phyloP scores from a whole-genome alignment of 2,797 vertebrate genomes.

The Sciurus vulgaris region DNA sequence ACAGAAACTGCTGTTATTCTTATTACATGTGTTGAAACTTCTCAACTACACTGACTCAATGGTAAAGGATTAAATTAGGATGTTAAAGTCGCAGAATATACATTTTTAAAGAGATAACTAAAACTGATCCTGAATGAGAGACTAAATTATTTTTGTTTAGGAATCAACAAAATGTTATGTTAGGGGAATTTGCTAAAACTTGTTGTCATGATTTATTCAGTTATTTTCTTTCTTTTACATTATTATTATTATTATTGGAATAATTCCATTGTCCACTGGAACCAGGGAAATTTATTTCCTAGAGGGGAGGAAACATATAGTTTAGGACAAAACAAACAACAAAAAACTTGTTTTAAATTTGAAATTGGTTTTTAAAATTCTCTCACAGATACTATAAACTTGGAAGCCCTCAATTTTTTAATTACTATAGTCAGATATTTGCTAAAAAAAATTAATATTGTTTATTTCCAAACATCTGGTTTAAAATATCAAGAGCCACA shows the following conservation, averaged over 20 bases:
- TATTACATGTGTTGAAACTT: background rate
- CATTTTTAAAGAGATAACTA: background rate
- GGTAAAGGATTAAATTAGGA: slow-evolving; percentile 20
- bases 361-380: slow-evolving; percentile 41
- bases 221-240: slow-evolving; percentile 7
- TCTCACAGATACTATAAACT: background rate
- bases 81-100: background rate
- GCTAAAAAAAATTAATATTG: background rate
- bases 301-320: too few relatives aligned
- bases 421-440: background rate
- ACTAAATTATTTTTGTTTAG: background rate
- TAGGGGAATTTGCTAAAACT: background rate
- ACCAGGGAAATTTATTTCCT: background rate
- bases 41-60: background rate
- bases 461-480: background rate
- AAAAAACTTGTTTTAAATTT: slow-evolving; percentile 39
- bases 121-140: background rate
- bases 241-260: background rate
- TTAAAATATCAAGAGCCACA: background rate
- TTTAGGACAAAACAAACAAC: background rate
- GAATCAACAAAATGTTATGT: background rate
- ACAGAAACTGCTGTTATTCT: background rate
- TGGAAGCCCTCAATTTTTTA: background rate
- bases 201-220: background rate
- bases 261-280: background rate